phyloP scores from a whole-genome alignment of 2,797 vertebrate species.

The Falco columbarius region DNA sequence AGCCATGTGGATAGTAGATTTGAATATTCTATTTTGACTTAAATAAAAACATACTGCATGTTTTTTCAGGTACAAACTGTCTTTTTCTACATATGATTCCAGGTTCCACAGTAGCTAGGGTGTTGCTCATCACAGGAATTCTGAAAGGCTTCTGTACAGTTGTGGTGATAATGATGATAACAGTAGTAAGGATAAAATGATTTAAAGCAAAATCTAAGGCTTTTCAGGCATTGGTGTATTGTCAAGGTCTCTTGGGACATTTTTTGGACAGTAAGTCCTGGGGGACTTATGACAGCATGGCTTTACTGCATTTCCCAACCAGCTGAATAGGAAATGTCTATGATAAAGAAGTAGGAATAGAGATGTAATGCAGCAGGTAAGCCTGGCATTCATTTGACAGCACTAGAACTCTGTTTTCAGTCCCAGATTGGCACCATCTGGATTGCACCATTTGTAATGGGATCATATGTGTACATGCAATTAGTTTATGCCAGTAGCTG shows the following conservation, averaged over 20 bases:
- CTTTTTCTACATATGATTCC: neutral
- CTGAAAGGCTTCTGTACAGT: neutral
- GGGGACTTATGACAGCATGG: neutral
- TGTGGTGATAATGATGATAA: neutral
- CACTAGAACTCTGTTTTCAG: neutral
- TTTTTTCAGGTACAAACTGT: neutral
- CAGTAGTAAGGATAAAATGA: neutral
- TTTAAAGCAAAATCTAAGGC: neutral
- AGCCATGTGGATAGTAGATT: neutral
- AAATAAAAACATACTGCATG: neutral
- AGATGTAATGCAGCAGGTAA: conserved; percentile 20
- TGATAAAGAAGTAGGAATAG: neutral
- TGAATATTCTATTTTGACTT: neutral
- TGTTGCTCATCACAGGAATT: neutral
- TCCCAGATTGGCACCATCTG: conserved; percentile 65
- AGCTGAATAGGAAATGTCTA: neutral
- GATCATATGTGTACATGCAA: conserved; percentile 50
- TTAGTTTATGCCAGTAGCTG: conserved; percentile 66
- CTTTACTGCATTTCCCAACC: neutral
- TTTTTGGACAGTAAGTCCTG: neutral
- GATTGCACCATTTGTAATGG: conserved; percentile 51
- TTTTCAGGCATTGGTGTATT: neutral
- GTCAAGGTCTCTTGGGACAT: neutral
- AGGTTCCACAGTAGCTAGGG: neutral
- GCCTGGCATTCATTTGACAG: conserved; percentile 10